Evolutionary conservation across 2,113 vertebrate species (phyloP).

Genomic region (Ceyx melanurus): DNA sequence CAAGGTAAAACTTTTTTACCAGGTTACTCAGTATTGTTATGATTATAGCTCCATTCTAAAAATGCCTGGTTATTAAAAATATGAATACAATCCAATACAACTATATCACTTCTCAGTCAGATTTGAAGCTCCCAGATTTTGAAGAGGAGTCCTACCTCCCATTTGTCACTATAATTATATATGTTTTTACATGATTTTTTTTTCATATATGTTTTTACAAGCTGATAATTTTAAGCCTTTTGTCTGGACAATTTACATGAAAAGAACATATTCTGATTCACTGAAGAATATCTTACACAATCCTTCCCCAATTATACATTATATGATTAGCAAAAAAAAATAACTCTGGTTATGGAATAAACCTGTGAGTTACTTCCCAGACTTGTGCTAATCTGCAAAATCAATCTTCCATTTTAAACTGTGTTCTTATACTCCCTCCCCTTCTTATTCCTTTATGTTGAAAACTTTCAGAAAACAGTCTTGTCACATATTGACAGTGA

Average conservation of each 20-base stretch:
- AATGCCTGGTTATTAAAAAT: neutral
- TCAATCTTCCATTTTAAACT: conserved; percentile 10
- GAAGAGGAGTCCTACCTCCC: neutral
- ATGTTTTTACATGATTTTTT: neutral
- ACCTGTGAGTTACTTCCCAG: neutral
- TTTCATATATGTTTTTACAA: neutral
- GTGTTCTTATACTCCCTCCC: neutral
- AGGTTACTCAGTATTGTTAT: neutral
- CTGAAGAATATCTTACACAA: neutral
- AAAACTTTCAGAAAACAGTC: conserved; percentile 30
- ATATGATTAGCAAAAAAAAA: neutral
- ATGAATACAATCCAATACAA: neutral
- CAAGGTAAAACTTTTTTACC: neutral
- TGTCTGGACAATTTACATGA: neutral
- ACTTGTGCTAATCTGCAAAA: neutral
- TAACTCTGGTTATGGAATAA: neutral
- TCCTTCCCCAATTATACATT: neutral
- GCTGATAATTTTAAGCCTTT: neutral
- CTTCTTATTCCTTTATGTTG: neutral
- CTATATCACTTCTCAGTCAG: neutral
- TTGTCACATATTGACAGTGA: conserved; percentile 37
- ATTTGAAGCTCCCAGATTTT: neutral
- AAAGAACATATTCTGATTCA: neutral
- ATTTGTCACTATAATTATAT: neutral
- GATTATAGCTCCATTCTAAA: neutral